Evolutionary conservation across 2,888 invertebrate genomes (phyloP).

Genomic region (Calliphora vomitoria): DNA sequence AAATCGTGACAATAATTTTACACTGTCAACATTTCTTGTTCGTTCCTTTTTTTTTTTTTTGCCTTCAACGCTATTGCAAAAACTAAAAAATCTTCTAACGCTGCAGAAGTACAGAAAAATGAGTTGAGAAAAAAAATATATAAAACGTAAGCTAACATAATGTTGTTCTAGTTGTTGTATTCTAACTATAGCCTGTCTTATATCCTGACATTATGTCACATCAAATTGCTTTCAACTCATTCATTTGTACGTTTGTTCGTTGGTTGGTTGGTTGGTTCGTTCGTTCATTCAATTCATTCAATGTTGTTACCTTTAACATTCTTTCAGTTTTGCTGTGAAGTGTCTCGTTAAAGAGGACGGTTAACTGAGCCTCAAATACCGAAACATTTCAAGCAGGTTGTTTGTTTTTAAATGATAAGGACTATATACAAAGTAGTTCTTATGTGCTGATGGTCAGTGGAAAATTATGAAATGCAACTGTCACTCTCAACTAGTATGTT

Average conservation of each 20-base stretch:
- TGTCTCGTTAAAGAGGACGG: slow-evolving; percentile 39
- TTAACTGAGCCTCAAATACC: slow-evolving; percentile 25
- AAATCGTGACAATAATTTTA: slow-evolving; percentile 74
- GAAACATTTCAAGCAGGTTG: slow-evolving; percentile 1
- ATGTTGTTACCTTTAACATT: slow-evolving; percentile 55
- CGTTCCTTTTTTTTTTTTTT: too few species aligned
- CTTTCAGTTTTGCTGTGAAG: slow-evolving; percentile 25
- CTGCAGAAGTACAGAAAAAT: not conserved
- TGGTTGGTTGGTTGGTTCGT: slow-evolving; percentile 10
- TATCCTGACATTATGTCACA: slow-evolving; percentile 65
- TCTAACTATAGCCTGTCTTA: slow-evolving; percentile 49
- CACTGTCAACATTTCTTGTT: slow-evolving; percentile 56
- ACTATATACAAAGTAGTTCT: not conserved
- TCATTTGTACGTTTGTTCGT: slow-evolving; percentile 3
- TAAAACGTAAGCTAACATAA: slow-evolving; percentile 17
- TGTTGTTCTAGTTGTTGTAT: slow-evolving; percentile 15
- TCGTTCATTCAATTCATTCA: slow-evolving; percentile 56
- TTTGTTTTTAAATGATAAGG: not conserved
- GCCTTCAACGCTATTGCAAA: not conserved
- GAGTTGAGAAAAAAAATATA: not conserved
- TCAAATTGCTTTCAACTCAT: slow-evolving; percentile 66
- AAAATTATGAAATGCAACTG: not conserved
- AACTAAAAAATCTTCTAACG: not conserved
- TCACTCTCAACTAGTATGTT: not conserved
- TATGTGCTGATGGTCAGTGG: not conserved